Base-by-base conservation (phyloP, 2,113 vertebrate species). In the Columbina picui region DNA sequence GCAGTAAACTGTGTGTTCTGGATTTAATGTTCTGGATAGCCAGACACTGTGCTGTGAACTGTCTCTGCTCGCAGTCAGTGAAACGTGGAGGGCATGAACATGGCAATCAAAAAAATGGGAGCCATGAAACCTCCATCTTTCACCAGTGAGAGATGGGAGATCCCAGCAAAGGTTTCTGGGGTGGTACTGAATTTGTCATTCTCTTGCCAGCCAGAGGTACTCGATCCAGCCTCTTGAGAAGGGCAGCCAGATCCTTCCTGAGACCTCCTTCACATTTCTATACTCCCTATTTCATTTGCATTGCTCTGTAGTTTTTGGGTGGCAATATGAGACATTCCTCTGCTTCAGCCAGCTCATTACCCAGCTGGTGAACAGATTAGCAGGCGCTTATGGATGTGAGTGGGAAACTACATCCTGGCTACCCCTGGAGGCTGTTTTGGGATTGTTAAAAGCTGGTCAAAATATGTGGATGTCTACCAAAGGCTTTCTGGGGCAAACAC, bases 41-140 rank as follows among this genome's bases (percentile, higher is more conserved):
- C 8, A 0, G 39, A 3, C 19, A 25, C 0, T 3, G 9, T 23
- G 19, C 32, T 78, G 38, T 9, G 60, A 92, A 29, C 38, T 12
- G 4, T 25, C 56, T 87, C 38, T 39, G 14, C 43, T 30, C 41
- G 34, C 36, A 59, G 26, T 4, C 32, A 47, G 34, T 2, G 61
- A 32, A 22, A 34, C 0, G 1, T 3, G 6, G 14, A 80, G 43
- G 55, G 59, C 25, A 23, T 5, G 9, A 45, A 22, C 0, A 0
- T 41, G 19, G 23, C 23, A 74, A 17, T 14, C 64, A 61, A 61
- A 49, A 17, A 49, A 32, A 12, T 3, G 3, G 47, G 47, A 71
- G 47, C 36, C 23, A 8, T 8, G 36, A 56, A 26, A 81, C 14
- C 45, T 49, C 63, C n/a, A 19, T 5, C 59, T 49, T 49, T 9